A percentile compares a stretch with the other conserved stretches of the same genome.
Conservation (phyloP, 2,797 vertebrate species). For the Hirundo rustica region DNA sequence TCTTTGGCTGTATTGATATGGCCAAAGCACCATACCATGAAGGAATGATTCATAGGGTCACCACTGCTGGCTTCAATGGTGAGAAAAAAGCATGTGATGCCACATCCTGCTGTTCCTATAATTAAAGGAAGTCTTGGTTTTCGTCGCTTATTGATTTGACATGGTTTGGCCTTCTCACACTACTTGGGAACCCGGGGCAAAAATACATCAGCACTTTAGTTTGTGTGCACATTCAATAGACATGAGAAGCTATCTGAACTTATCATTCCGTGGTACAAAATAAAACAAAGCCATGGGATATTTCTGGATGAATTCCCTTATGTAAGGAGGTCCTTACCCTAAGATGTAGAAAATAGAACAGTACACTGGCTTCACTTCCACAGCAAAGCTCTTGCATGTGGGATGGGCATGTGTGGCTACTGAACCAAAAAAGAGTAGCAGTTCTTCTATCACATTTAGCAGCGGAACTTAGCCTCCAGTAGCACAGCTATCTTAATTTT, state of each 20-base stretch:
- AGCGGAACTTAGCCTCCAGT: background rate
- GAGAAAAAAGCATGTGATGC: slow-evolving; percentile 6
- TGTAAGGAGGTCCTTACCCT: background rate
- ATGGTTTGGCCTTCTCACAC: background rate
- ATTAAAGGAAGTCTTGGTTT: background rate
- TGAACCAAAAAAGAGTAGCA: background rate
- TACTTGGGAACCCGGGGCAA: background rate
- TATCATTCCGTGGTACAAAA: background rate
- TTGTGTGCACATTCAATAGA: fast-evolving
- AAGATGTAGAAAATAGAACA: background rate
- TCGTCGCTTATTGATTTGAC: background rate
- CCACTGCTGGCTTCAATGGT: background rate
- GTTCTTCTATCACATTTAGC: background rate
- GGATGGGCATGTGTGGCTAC: fast-evolving
- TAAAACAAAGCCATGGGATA: background rate
- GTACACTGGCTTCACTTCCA: background rate
- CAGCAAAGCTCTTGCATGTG: background rate
- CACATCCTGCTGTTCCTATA: background rate
- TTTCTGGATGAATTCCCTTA: background rate
- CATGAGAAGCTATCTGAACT: background rate
- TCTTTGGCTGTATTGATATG: background rate
- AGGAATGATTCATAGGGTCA: background rate
- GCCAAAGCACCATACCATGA: background rate
- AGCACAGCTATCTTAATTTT: background rate
- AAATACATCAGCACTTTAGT: background rate